A percentile compares a stretch with the other conserved stretches of the same genome.
phyloP scores from a whole-genome alignment of 92 coral and sea anemone genomes.

The Porites divaricata region DNA sequence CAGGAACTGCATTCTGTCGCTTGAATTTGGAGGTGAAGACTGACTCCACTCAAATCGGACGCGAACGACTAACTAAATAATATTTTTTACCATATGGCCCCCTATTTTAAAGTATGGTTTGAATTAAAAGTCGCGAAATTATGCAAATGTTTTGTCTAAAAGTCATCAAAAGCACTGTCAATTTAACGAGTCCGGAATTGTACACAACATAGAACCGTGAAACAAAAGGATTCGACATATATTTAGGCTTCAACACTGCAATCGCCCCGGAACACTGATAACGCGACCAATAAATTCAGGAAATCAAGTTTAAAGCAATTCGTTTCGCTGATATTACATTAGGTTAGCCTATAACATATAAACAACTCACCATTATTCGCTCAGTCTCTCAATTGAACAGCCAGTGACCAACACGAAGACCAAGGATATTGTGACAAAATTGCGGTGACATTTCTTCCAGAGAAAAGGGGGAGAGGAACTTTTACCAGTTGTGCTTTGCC shows the following conservation, averaged over 20 bases:
- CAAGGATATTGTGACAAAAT: background rate
- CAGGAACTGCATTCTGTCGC: slow-evolving; percentile 35
- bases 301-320: background rate
- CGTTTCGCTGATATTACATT: slow-evolving; percentile 6
- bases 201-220: slow-evolving; percentile 6
- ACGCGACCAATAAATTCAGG: background rate
- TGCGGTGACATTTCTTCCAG: background rate
- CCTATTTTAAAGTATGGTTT: slow-evolving; percentile 10
- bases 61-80: background rate
- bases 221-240: slow-evolving; percentile 19
- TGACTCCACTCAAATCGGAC: background rate
- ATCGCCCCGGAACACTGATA: background rate
- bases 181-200: slow-evolving; percentile 42
- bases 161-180: slow-evolving; percentile 25
- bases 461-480: background rate
- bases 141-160: slow-evolving; percentile 33
- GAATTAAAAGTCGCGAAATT: slow-evolving; percentile 21
- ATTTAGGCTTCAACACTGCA: background rate
- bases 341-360: background rate
- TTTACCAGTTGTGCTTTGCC: background rate
- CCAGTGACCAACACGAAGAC: background rate
- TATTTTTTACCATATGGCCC: background rate
- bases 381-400: background rate
- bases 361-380: slow-evolving; percentile 40
- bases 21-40: background rate